These are phyloP conservation scores for Corvus hawaiiensis DNA, from an alignment of 2,113 vertebrate genomes.

Conservation along the genomic window DNA sequence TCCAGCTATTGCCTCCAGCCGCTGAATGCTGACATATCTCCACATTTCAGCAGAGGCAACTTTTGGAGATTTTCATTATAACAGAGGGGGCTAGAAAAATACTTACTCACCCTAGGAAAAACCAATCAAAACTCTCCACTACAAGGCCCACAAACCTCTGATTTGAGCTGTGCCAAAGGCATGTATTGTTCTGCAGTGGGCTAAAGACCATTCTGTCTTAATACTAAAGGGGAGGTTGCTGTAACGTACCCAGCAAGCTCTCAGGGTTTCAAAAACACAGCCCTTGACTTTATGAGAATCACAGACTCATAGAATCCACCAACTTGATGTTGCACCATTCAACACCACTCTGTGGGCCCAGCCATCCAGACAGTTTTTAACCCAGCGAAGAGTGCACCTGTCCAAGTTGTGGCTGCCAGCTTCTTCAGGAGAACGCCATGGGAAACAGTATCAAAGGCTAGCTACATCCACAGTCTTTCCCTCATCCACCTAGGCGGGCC, in stretches of 20 bases:
- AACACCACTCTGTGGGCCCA: background rate
- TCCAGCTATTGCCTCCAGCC: background rate
- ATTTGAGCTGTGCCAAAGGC: background rate
- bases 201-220: background rate
- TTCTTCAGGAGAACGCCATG: no score
- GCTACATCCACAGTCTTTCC: no score
- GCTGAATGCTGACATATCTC: background rate
- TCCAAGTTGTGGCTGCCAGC: no score
- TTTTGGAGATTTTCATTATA: background rate
- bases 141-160: background rate
- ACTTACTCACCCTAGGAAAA: background rate
- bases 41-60: background rate
- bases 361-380: no score
- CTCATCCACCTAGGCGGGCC: no score
- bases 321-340: background rate
- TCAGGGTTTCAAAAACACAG: background rate
- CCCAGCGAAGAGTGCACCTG: no score
- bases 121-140: background rate
- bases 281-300: background rate
- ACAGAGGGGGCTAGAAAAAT: background rate
- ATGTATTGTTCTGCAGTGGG: background rate
- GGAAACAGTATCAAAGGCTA: no score
- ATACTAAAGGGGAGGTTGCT: background rate
- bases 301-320: background rate
- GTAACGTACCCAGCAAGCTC: background rate